These are phyloP conservation scores for Myotis planiceps DNA, from an alignment of 2,797 vertebrate genomes.

Conservation along the genomic window DNA sequence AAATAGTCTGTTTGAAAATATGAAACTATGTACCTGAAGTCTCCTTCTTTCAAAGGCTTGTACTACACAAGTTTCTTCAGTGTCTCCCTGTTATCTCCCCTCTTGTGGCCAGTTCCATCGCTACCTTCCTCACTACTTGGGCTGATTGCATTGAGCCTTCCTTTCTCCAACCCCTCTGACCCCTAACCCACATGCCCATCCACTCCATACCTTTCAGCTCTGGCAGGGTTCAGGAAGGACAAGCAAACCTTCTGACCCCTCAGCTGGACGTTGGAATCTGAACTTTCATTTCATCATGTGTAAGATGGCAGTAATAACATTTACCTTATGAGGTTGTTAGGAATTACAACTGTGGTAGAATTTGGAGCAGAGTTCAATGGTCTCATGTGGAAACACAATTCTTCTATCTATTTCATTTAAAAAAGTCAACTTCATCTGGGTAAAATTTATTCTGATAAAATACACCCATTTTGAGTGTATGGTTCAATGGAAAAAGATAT, in stretches of 20 bases:
- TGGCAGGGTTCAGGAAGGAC: background rate
- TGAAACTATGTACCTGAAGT: background rate
- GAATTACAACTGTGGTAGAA: background rate
- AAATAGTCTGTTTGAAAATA: background rate
- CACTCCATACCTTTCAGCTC: background rate
- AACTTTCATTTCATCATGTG: background rate
- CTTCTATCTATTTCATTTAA: background rate
- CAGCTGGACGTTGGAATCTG: background rate
- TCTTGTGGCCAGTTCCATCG: background rate
- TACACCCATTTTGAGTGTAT: background rate
- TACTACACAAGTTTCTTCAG: background rate
- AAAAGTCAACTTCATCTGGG: background rate
- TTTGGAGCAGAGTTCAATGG: background rate
- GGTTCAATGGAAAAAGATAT: background rate
- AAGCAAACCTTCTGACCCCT: background rate
- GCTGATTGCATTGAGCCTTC: background rate
- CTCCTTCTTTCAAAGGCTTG: background rate
- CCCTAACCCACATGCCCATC: background rate
- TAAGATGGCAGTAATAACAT: background rate
- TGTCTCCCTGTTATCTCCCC: background rate
- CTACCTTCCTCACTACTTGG: background rate
- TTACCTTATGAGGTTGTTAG: background rate
- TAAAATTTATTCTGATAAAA: constrained; percentile 25
- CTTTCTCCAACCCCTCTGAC: too few species aligned
- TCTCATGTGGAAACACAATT: background rate